phyloP scores from a whole-genome alignment of 2,113 vertebrate genomes.

The Myrmecophaga tridactyla region DNA sequence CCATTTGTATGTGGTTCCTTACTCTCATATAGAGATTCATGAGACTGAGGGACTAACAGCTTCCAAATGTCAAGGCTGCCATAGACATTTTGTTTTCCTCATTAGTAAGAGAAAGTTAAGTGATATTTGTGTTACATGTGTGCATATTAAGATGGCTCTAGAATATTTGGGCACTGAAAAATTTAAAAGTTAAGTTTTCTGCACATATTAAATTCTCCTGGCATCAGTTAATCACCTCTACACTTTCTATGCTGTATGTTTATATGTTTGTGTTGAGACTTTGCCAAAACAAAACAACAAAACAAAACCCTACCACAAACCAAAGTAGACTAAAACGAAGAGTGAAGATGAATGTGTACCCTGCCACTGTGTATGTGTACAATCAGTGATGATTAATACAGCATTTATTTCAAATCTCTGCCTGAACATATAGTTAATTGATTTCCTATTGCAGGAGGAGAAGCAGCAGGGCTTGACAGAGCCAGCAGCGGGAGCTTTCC shows the following conservation, averaged over 20 bases:
- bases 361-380: conserved; percentile 15
- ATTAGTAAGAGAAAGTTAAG: conserved; percentile 38
- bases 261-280: conserved; percentile 41
- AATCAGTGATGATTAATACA: conserved; percentile 70
- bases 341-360: conserved; percentile 20
- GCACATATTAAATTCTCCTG: conserved; percentile 8
- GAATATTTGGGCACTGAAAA: conserved; percentile 33
- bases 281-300: not conserved
- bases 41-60: not conserved
- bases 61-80: not conserved
- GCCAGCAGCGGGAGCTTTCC: conserved; percentile 26
- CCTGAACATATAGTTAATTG: conserved; percentile 77
- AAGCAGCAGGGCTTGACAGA: conserved; percentile 64
- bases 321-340: not conserved
- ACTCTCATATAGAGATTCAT: not conserved
- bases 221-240: not conserved
- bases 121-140: conserved; percentile 27
- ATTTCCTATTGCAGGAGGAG: conserved; percentile 73
- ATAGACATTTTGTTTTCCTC: conserved; percentile 47
- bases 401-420: conserved; percentile 77
- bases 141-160: not conserved
- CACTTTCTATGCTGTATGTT: not conserved
- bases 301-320: not conserved
- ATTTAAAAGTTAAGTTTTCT: conserved; percentile 38
- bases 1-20: not conserved